Conservation (phyloP, 2,888 invertebrate species). For the Erannis defoliaria region DNA sequence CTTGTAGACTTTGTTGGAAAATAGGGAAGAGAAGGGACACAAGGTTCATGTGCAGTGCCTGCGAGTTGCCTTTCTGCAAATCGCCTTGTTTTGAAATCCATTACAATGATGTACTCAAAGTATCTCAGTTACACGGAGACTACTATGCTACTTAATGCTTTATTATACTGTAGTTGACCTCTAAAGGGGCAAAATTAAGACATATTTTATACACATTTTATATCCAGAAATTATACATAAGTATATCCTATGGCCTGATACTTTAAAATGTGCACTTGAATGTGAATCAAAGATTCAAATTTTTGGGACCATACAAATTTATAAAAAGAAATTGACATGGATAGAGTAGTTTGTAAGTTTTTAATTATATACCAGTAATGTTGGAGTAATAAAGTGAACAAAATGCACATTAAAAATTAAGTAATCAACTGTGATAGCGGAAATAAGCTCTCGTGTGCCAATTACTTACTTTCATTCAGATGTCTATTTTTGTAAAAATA, state of each 20-base stretch:
- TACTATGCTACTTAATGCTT: slow-evolving; percentile 75
- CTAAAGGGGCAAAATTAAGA: slow-evolving; percentile 54
- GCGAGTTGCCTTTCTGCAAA: slow-evolving; percentile 83
- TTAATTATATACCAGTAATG: slow-evolving; percentile 46
- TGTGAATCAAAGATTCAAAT: slow-evolving; percentile 66
- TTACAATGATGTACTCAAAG: slow-evolving; percentile 78
- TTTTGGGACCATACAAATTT: slow-evolving; percentile 59
- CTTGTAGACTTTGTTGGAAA: slow-evolving; percentile 84
- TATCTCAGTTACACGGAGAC: slow-evolving; percentile 77
- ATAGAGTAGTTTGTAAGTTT: slow-evolving; percentile 44
- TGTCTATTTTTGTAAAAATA: slow-evolving; percentile 31
- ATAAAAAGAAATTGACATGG: slow-evolving; percentile 25
- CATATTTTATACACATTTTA: slow-evolving; percentile 50
- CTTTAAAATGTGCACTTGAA: slow-evolving; percentile 42
- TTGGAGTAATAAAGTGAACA: slow-evolving; percentile 57
- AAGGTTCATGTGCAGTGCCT: slow-evolving; percentile 81
- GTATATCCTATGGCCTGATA: slow-evolving; percentile 40
- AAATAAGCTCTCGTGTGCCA: slow-evolving; percentile 72
- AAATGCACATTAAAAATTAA: slow-evolving; percentile 70
- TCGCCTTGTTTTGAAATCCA: slow-evolving; percentile 83
- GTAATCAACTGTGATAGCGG: slow-evolving; percentile 75
- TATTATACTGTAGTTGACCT: slow-evolving; percentile 46
- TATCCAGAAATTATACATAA: slow-evolving; percentile 23
- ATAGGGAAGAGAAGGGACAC: slow-evolving; percentile 81
- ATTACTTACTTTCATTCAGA: slow-evolving; percentile 51